A percentile compares a stretch with the other conserved stretches of the same genome.
Conservation (phyloP, 30 jellyfish, hydroid and myxozoan genomes). For the Euphysa ruthae region DNA sequence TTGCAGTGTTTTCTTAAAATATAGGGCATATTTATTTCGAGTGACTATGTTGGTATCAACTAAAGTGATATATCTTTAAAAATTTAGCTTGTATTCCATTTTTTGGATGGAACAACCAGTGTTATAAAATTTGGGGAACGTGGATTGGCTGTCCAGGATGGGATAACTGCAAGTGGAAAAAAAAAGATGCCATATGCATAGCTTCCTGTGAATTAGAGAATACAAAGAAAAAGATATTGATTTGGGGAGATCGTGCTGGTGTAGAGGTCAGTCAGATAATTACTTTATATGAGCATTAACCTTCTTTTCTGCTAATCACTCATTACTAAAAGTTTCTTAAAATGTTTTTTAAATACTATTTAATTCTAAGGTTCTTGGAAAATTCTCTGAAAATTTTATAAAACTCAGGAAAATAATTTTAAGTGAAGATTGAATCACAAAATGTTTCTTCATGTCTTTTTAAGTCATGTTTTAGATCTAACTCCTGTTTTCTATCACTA, state of each 20-base stretch:
- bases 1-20: too few species aligned
- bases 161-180: slow-evolving; percentile 37
- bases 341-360: not conserved
- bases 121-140: slow-evolving; percentile 23
- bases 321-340: not conserved
- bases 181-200: slow-evolving; percentile 13
- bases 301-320: not conserved
- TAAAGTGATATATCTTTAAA: not conserved
- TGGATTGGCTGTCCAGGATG: slow-evolving; percentile 37
- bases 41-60: too few species aligned
- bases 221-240: slow-evolving; percentile 4
- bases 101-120: slow-evolving; percentile 31
- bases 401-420: too few species aligned
- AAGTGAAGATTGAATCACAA: too few species aligned
- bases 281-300: not conserved
- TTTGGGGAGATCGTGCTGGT: slow-evolving; percentile 25
- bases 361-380: not conserved
- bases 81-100: slow-evolving; percentile 24
- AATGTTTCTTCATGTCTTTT: too few species aligned
- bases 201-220: slow-evolving; percentile 23
- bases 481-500: too few species aligned
- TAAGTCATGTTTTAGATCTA: too few species aligned
- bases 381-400: too few species aligned
- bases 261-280: slow-evolving; percentile 12
- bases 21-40: too few species aligned